phyloP scores from a whole-genome alignment of 1,140 invertebrate genomes.

The Hirudo medicinalis region DNA sequence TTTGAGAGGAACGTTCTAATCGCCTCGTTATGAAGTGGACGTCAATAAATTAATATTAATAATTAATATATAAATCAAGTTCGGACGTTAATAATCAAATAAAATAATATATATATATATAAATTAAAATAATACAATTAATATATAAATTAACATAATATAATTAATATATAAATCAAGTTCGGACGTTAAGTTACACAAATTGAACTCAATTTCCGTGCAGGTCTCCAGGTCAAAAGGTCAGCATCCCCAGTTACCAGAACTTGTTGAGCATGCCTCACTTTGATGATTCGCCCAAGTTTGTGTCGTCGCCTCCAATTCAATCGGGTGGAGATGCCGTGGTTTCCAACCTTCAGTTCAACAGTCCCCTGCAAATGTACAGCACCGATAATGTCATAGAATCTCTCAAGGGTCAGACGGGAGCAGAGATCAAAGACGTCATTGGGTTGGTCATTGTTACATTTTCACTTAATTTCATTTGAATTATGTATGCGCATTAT shows the following conservation, averaged over 20 bases:
- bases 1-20: not conserved
- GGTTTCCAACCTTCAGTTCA: constrained; percentile 23
- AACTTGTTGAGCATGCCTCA: constrained; percentile 20
- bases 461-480: too few species aligned
- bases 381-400: constrained; percentile 27
- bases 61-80: too few species aligned
- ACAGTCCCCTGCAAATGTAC: constrained; percentile 25
- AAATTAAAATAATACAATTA: too few species aligned
- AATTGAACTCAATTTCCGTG: not conserved
- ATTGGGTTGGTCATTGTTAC: constrained; percentile 22
- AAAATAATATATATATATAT: too few species aligned
- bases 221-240: not conserved
- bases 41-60: not conserved
- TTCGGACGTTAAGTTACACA: not conserved
- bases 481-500: too few species aligned
- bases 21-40: too few species aligned
- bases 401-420: constrained; percentile 24
- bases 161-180: not conserved
- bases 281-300: constrained; percentile 18
- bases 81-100: too few species aligned
- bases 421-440: constrained; percentile 24
- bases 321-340: constrained; percentile 14
- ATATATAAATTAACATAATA: not conserved
- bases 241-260: constrained; percentile 19
- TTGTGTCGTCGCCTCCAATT: constrained; percentile 21